Percentiles rank a stretch among this genome's conserved stretches.
Evolutionary conservation across 2,888 invertebrate species (phyloP).

Genomic region (Oscheius myriophilus): DNA sequence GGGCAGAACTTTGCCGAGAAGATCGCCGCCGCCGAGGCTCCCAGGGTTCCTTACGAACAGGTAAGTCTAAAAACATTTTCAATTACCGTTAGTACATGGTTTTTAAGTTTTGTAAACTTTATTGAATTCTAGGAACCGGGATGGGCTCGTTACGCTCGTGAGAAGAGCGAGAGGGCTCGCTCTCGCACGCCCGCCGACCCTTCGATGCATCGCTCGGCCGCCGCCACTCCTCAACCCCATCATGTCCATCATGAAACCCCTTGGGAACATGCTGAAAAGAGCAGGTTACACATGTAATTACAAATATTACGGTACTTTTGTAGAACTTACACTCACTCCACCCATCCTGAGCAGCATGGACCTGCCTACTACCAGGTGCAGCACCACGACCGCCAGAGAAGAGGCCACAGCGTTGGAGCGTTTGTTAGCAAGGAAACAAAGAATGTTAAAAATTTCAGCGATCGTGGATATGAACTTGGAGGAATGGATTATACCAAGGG

Average conservation of each 20-base stretch:
- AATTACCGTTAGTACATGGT: too few relatives aligned
- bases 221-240: constrained; percentile 38
- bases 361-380: constrained; percentile 48
- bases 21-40: constrained; percentile 55
- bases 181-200: constrained; percentile 51
- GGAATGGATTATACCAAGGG: constrained; percentile 54
- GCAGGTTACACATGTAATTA: background rate
- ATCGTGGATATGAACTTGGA: constrained; percentile 50
- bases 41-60: constrained; percentile 43
- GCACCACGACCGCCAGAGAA: constrained; percentile 27
- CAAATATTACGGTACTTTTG: background rate
- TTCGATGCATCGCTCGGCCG: constrained; percentile 8
- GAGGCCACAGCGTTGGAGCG: constrained; percentile 40
- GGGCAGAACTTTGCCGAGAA: constrained; percentile 56
- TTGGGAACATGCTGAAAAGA: constrained; percentile 53
- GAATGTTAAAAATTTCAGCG: background rate
- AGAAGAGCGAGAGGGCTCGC: constrained; percentile 54
- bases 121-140: constrained; percentile 41
- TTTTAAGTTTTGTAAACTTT: background rate
- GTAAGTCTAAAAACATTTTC: too few relatives aligned
- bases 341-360: constrained; percentile 38
- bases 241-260: constrained; percentile 49
- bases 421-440: background rate
- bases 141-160: constrained; percentile 54
- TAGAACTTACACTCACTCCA: constrained; percentile 43